Conservation (phyloP, 1,140 invertebrate genomes). For the Drosophila sucinea region DNA sequence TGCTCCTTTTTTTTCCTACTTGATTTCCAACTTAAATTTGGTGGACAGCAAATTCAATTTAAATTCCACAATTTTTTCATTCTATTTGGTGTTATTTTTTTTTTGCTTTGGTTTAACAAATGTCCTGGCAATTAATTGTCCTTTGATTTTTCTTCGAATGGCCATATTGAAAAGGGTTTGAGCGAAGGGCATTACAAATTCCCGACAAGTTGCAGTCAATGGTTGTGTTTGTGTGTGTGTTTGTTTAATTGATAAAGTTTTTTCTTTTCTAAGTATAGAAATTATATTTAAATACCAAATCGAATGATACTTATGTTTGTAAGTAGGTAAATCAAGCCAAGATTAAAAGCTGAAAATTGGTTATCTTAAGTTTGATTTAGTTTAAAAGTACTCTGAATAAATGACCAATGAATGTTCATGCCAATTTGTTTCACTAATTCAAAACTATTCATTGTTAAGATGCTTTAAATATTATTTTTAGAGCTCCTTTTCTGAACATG, state of each 20-base stretch:
- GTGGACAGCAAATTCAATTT: conserved; percentile 48
- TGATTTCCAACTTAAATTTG: conserved; percentile 24
- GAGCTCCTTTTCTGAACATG: no score
- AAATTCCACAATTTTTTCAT: conserved; percentile 48
- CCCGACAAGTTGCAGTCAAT: conserved; percentile 21
- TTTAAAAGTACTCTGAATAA: no score
- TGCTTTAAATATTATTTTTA: no score
- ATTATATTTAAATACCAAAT: neutral
- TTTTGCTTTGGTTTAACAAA: conserved; percentile 47
- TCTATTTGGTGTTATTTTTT: conserved; percentile 17
- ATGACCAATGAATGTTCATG: no score
- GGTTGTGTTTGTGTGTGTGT: neutral
- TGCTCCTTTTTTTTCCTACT: no score
- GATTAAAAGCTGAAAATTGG: no score
- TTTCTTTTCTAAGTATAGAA: neutral
- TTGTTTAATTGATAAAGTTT: conserved; percentile 74
- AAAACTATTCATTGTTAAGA: no score
- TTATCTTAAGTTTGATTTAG: no score
- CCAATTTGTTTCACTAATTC: no score
- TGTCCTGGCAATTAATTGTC: conserved; percentile 77
- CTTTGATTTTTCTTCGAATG: conserved; percentile 74
- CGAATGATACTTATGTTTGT: neutral
- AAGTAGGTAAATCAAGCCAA: no score
- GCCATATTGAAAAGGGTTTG: conserved; percentile 56
- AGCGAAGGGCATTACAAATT: conserved; percentile 16